Conservation (phyloP, 2,888 invertebrate genomes). For the Agrilus mali region DNA sequence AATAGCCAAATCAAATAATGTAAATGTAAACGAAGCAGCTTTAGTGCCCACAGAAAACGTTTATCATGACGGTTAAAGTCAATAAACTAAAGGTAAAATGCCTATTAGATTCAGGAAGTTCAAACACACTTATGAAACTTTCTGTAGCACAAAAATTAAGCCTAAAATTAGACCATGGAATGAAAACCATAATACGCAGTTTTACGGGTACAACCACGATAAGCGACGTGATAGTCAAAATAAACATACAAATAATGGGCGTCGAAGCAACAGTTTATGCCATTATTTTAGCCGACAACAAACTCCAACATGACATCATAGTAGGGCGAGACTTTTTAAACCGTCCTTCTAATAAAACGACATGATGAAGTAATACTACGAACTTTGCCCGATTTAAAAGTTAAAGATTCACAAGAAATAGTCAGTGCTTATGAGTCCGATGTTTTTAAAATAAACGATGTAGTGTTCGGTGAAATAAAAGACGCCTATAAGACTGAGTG, state of each 20-base stretch:
- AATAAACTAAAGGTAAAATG: conserved; percentile 1
- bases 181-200: not conserved
- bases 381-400: not conserved
- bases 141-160: not conserved
- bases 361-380: not conserved
- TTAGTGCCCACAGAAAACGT: too few species aligned
- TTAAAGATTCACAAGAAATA: too few species aligned
- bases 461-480: not conserved
- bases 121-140: conserved; percentile 1
- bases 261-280: not conserved
- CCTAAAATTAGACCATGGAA: not conserved
- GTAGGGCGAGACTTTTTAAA: conserved; percentile 2
- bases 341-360: not conserved
- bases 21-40: too few species aligned
- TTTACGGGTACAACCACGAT: not conserved
- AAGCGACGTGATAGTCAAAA: not conserved
- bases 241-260: conserved; percentile 1
- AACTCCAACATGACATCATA: not conserved
- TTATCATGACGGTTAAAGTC: conserved; percentile 1
- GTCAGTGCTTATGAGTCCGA: too few species aligned
- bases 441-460: not conserved
- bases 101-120: conserved; percentile 2
- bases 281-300: not conserved
- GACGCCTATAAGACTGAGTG: not conserved
- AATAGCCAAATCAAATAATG: too few species aligned